Evolutionary conservation across 2,888 invertebrate genomes (phyloP), one percentile per base, ranked within the genome.

Genomic region (Dorcus parallelipipedus): DNA sequence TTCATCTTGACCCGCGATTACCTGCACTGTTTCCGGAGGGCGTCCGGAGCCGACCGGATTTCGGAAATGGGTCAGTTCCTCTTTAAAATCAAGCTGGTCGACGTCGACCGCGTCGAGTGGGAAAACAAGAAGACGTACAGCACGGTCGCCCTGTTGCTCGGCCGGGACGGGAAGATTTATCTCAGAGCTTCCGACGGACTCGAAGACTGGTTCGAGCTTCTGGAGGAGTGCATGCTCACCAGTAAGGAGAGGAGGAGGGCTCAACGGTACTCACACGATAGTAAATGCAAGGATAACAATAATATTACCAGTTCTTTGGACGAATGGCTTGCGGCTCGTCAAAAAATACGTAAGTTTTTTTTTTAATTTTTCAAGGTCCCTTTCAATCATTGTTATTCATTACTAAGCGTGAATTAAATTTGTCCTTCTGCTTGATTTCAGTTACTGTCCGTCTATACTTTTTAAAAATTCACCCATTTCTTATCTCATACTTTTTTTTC

Each of bases 1-100:
- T 86, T 86, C 75, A 83, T 86, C 66, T 79, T 86, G 49, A 86
- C 86, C 61, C 79, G 84, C 57, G 86, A 86, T 73, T 86, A 86
- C 73, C 79, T 86, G 69, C 84, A 85, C 72, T 86, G 86, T 74
- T 86, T 86, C 76, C 82, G 85, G 70, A 78, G 85, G 65, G 84
- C 85, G 57, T 83, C 84, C 38, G 83, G 84, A 56, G 79, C 82
- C 62, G 78, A 79, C 66, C 73, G 79, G 54, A 83, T 85, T 61
- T 84, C 85, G 10, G 85, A 85, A 71, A 86, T 86, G 86, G 86
- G 86, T 62, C 84, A 84, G 75, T 86, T 86, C 73, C 82, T 86
- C 66, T 86, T 85, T 78, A 86, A 86, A 57, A 80, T 84, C 62
- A 83, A 84, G 73, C 78, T 85, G 65, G 83, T 84, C 54, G 87